Evolutionary conservation across 2,113 vertebrate genomes (phyloP).

Genomic region (Leuciscus idus): DNA sequence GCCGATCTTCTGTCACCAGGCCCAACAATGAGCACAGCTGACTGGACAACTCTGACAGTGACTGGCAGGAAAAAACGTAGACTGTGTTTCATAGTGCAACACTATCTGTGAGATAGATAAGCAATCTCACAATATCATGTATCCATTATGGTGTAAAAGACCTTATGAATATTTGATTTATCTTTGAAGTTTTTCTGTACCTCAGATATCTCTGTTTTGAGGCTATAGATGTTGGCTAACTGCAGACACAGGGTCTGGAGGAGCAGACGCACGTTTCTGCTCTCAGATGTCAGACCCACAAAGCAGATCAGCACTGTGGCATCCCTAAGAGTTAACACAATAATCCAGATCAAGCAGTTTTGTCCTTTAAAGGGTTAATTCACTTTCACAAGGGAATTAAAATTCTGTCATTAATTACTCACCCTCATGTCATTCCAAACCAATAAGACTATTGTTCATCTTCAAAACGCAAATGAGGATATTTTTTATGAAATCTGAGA

Average conservation of each 20-base stretch:
- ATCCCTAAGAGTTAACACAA: constrained; percentile 54
- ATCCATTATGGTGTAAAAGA: constrained; percentile 3
- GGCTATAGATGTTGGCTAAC: constrained; percentile 64
- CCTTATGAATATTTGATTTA: constrained; percentile 25
- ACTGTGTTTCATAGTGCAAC: not conserved
- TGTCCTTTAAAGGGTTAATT: too few relatives aligned
- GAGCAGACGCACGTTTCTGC: constrained; percentile 62
- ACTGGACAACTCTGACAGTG: constrained; percentile 65
- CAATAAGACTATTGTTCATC: too few relatives aligned
- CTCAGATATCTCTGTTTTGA: constrained; percentile 67
- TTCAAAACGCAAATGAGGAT: too few relatives aligned
- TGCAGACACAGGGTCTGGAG: constrained; percentile 70
- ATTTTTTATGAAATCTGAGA: too few relatives aligned
- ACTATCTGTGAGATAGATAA: not conserved
- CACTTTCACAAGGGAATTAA: too few relatives aligned
- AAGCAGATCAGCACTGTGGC: constrained; percentile 63
- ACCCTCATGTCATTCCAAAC: too few relatives aligned
- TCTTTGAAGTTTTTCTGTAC: constrained; percentile 40
- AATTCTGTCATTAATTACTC: too few relatives aligned
- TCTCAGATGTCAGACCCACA: constrained; percentile 67
- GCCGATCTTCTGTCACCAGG: constrained; percentile 58
- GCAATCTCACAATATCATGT: not conserved
- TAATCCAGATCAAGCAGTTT: not conserved
- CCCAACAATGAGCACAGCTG: constrained; percentile 71
- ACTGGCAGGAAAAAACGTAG: constrained; percentile 53